A percentile compares a stretch with the other conserved stretches of the same genome.
Conservation (phyloP, 2,888 invertebrate genomes). For the Timema cristinae region DNA sequence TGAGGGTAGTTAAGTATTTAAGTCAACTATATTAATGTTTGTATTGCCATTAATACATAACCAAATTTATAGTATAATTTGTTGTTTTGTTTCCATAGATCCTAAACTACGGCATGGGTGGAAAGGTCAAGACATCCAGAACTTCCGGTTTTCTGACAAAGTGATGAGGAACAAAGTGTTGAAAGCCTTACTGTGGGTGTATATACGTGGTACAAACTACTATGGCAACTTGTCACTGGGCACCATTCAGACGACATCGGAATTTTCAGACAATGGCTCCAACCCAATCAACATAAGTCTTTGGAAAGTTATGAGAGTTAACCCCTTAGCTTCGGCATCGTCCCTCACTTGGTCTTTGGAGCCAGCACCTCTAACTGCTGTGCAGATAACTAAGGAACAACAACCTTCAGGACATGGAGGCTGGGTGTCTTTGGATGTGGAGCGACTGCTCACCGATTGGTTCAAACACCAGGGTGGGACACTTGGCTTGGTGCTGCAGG, state of each 20-base stretch:
- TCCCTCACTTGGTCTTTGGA: constrained; percentile 40
- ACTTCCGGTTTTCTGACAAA: constrained; percentile 68
- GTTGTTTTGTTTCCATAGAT: constrained; percentile 24
- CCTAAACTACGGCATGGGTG: constrained; percentile 62
- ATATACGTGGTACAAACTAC: constrained; percentile 52
- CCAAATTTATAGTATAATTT: not conserved
- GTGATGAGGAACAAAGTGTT: constrained; percentile 65
- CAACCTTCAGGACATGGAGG: constrained; percentile 51
- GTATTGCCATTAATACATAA: not conserved
- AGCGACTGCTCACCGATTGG: constrained; percentile 72
- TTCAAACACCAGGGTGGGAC: constrained; percentile 69
- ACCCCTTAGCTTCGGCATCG: no score
- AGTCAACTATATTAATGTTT: not conserved
- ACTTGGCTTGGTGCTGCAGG: constrained; percentile 72
- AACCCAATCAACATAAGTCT: no score
- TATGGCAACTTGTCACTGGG: not conserved
- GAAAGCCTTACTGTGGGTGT: constrained; percentile 66
- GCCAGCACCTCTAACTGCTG: constrained; percentile 51
- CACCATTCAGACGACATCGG: not conserved
- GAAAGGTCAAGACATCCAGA: constrained; percentile 63
- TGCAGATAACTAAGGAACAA: constrained; percentile 42
- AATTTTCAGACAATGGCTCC: not conserved
- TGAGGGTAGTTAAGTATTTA: no score
- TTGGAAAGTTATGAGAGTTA: no score
- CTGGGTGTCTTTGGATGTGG: constrained; percentile 73